Base-by-base conservation (phyloP, 2,888 invertebrate genomes). In the Cerceris ruficornis region DNA sequence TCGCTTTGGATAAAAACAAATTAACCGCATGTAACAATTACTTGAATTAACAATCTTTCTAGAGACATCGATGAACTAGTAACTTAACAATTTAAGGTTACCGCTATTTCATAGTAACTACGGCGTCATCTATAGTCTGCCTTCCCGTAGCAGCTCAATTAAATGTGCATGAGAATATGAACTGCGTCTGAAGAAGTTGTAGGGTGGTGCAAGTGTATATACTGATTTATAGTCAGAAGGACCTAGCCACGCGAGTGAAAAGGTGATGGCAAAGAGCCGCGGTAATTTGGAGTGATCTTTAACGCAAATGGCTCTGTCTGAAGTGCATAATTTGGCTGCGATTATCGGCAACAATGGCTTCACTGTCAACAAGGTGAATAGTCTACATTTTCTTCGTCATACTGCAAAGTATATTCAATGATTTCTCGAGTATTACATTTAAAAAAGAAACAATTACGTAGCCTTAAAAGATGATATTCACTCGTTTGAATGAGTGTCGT, bases 271-370 rank as follows among this genome's bases (percentile, higher is more conserved):
- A 88, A 87, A 86, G 85, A 79, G 84, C 69, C 77, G 84, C 80
- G 76, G 84, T 87, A 67, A 74, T 62, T 75, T 68, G 59, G 28
- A 74, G 78, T 82, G 79, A 80, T 76, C 75, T 70, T 83, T 77
- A 81, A 86, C 82, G 28, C 28, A 79, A 87, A 91, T 91, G 91
- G 89, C 91, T 87, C 86, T 91, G 78, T 91, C 90, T 79, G 89
- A 90, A 81, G 90, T 91, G 87, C 90, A 89, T 84, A 89, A 90
- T 89, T 87, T 88, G 74, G 86, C 90, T 74, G 83, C 88, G 76
- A 88, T 91, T 85, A 86, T 88, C 82, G 79, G 87, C 84, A 91
- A 90, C 88, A 91, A 91, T 91, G 88, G 85, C 75, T 88, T 88
- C 85, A 82, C 86, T 75, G 85, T 85, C 86, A 85, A 85, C 85